phyloP scores from a whole-genome alignment of 2,888 invertebrate species.

The Caenorhabditis sp. region DNA sequence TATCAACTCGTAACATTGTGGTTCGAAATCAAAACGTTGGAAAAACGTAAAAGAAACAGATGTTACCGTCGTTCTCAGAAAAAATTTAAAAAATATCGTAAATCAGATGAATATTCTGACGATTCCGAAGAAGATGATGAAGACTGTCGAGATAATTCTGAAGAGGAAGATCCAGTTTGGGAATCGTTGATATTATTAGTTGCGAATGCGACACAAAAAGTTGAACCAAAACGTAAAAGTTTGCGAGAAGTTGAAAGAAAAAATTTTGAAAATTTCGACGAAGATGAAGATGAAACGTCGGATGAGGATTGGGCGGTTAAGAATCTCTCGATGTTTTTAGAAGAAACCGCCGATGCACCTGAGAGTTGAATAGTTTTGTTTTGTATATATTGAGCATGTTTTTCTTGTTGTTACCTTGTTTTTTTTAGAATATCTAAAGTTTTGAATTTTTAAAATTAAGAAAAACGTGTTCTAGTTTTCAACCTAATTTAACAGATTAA shows the following conservation, averaged over 20 bases:
- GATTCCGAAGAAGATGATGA: background rate
- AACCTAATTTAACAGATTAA: too few species aligned
- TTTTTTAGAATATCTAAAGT: too few species aligned
- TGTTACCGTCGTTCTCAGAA: background rate
- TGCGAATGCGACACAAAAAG: background rate
- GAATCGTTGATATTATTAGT: background rate
- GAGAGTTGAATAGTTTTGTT: too few species aligned
- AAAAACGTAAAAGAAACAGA: background rate
- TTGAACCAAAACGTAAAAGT: background rate
- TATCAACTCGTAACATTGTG: background rate
- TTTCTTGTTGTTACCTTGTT: too few species aligned
- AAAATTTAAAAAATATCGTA: background rate
- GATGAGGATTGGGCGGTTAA: background rate
- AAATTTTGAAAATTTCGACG: background rate
- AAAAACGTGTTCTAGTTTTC: too few species aligned
- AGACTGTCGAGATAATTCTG: too few species aligned
- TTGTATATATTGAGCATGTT: too few species aligned
- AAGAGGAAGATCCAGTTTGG: background rate
- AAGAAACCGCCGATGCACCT: too few species aligned
- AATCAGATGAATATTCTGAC: background rate
- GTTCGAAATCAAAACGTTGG: background rate
- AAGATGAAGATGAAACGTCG: background rate
- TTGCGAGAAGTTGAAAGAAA: background rate
- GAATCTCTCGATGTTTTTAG: too few species aligned
- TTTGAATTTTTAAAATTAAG: too few species aligned